Base-by-base conservation (phyloP, 2,888 invertebrate species). In the Macrophya alboannulata region DNA sequence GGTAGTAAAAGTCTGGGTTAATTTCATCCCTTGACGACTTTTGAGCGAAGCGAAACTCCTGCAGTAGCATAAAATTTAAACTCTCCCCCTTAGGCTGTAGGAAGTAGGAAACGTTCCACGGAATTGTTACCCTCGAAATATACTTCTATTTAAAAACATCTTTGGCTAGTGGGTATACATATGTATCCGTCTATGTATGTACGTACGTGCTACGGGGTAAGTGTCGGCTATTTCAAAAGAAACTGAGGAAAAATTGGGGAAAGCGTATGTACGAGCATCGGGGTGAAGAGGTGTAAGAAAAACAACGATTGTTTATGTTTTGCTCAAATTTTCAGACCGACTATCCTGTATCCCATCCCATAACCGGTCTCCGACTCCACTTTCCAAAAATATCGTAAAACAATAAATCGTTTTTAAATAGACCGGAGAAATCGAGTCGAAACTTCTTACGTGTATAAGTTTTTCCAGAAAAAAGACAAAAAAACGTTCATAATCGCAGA, bases 1-100 rank as follows among this genome's bases (percentile, higher is more conserved):
- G 25, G 62, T 5, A 62, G 81, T 81, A 31, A 81, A 81, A 59
- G 43, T 62, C 43, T 12, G 62, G 81, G 81, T 81, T 81, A 81
- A 81, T 81, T 81, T 81, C 81, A 81, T 81, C 81, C 81, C 81
- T 62, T 81, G 62, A 81, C 81, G 62, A 62, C 81, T 81, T 21
- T 40, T 15, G n/a, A 37, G 31, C 55, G 55, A 31, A 55, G 51
- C 31, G 76, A 77, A 31, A 77, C 76, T 74, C 74, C 48, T 25
- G 15, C 45, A 45, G 74, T 40, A 45, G 74, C 17, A 1, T 31
- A 31, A 31, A 3, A 31, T 31, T n/a, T 31, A 74, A 10, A 45
- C 4, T n/a, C 17, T 10, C 71, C 31, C 71, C 31, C n/a, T n/a
- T n/a, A n/a, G n/a, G n/a, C n/a, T n/a, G n/a, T 71, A 10, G 71